Base-by-base conservation (phyloP, 1,140 invertebrate species). In the Pseudobourletiella spinata region DNA sequence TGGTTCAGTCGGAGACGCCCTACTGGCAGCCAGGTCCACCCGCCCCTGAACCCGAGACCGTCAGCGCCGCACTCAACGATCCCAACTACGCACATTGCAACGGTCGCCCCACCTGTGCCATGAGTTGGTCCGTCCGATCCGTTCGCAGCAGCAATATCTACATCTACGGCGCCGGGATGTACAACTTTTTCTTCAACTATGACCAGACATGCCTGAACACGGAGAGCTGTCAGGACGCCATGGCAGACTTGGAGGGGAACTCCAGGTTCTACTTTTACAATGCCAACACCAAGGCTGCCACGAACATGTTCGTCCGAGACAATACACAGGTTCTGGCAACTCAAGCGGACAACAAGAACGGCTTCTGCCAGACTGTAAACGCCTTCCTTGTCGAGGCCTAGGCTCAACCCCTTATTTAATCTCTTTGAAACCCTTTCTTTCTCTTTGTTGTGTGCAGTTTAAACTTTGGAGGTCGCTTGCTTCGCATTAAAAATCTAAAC, bases 161-260 rank as follows among this genome's bases (percentile, higher is more conserved):
- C 57, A 43, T 68, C 4, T 68, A 68, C 25, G 66, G 66, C 18
- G 66, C 63, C 44, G 66, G 66, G 8, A 32, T 68, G 25, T 68
- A 68, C 66, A 68, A 68, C 43, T 68, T 68, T 43, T 68, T 68
- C 66, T 55, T 57, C 56, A 63, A 68, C 44, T 68, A 68, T 61
- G 63, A 68, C 42, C 66, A 68, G 29, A 65, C 66, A 18, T 68
- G 66, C 48, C 29, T 68, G n/a, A n/a, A 65, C 26, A 64, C 58
- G 0, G 66, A 68, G 35, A 43, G 39, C 44, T 68, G 66, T 48
- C 66, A 68, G 26, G 52, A 61, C 26, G 2, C 6, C 24, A 68
- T 68, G 66, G 54, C 65, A 24, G 35, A 55, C 30, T 35, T 68
- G 56, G 63, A 65, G 16, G 29, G 42, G 6, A 68, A 68, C 24